A percentile compares a stretch with the other conserved stretches of the same genome.
Conservation (phyloP, 2,888 invertebrate species). For the Sabatieria punctata region DNA sequence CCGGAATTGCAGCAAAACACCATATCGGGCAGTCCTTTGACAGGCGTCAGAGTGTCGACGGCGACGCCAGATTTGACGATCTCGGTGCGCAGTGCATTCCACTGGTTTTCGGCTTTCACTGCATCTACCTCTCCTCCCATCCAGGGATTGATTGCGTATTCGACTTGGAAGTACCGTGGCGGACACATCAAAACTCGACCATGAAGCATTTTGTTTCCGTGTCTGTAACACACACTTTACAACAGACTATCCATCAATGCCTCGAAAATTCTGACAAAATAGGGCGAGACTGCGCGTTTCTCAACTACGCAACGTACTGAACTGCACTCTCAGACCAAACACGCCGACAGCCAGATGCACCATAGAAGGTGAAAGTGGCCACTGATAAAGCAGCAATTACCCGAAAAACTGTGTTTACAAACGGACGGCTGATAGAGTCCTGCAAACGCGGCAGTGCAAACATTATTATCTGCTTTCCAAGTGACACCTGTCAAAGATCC, state of each 20-base stretch:
- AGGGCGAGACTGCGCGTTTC: too few relatives aligned
- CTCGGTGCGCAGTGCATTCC: slow-evolving; percentile 20
- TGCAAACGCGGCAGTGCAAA: too few relatives aligned
- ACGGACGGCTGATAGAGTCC: too few relatives aligned
- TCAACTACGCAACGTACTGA: too few relatives aligned
- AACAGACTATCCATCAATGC: not conserved
- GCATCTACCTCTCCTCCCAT: slow-evolving; percentile 29
- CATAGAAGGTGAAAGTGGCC: too few relatives aligned
- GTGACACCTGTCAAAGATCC: too few relatives aligned
- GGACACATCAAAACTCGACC: not conserved
- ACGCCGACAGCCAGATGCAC: too few relatives aligned
- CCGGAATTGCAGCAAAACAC: slow-evolving; percentile 31
- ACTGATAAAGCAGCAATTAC: too few relatives aligned
- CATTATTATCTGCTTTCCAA: too few relatives aligned
- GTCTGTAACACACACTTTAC: not conserved
- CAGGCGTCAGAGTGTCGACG: slow-evolving; percentile 25
- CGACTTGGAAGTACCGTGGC: slow-evolving; percentile 4
- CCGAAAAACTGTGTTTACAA: too few relatives aligned
- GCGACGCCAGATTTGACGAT: slow-evolving; percentile 16
- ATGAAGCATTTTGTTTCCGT: not conserved
- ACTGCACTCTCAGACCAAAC: too few relatives aligned
- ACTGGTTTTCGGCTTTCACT: slow-evolving; percentile 20
- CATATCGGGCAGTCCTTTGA: slow-evolving; percentile 26
- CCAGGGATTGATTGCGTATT: slow-evolving; percentile 26
- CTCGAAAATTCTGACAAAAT: too few relatives aligned